Evolutionary conservation across 1,140 invertebrate species (phyloP), one percentile per base, ranked within the genome.

Genomic region (Mizuhopecten yessoensis): DNA sequence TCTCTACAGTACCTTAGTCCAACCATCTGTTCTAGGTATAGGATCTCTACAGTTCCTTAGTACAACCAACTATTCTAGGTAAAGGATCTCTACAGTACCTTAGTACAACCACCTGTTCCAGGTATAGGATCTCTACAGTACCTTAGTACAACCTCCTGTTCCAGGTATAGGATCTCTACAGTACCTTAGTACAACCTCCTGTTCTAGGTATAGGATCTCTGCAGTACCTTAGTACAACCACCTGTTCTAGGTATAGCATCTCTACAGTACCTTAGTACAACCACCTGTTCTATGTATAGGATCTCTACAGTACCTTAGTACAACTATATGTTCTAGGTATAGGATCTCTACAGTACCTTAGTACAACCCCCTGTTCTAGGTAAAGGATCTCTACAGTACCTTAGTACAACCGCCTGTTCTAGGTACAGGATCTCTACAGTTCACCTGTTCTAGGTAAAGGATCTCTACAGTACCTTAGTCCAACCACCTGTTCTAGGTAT

Each of bases 211-310:
- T n/a, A n/a, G n/a, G n/a, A n/a, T n/a, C n/a, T n/a, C n/a, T n/a
- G n/a, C n/a, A n/a, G n/a, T 96, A 98, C 98, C 97, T 99, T 98
- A 0, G 98, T 98, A 95, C 99, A 99, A 93, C 97, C 97, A 92
- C 98, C 98, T 3, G 99, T 99, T 93, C 98, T 97, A 0, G 99
- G 98, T 96, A n/a, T n/a, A n/a, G n/a, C n/a, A n/a, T n/a, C n/a
- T n/a, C n/a, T n/a, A n/a, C n/a, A n/a, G n/a, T 96, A 98, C 98
- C 97, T 99, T 98, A 0, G 98, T 98, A 95, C 99, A 99, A 93
- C 97, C 97, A 92, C 98, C 98, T 3, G 99, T 99, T 93, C 98
- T 97, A n/a, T n/a, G n/a, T n/a, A n/a, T n/a, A n/a, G n/a, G n/a
- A n/a, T n/a, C n/a, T n/a, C n/a, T n/a, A n/a, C n/a, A n/a, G n/a